Evolutionary conservation across 2,797 vertebrate genomes (phyloP).

Genomic region (Megaceryle alcyon): DNA sequence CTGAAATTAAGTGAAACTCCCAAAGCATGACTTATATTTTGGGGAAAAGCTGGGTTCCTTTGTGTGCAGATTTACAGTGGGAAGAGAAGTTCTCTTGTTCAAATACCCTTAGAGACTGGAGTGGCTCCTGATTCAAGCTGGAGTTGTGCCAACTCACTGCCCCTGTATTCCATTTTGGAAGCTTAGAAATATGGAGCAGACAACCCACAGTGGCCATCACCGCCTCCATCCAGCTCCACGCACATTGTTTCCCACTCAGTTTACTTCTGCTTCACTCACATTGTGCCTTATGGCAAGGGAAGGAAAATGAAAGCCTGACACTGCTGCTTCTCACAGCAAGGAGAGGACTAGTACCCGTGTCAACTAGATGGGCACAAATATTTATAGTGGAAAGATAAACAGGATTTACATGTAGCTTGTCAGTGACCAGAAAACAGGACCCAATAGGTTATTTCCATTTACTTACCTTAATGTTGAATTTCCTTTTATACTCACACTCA

Average conservation of each 20-base stretch:
- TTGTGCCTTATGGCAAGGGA: background rate
- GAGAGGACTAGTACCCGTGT: background rate
- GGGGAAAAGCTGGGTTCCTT: background rate
- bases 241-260: background rate
- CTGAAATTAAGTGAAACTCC: background rate
- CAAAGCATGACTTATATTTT: accelerated
- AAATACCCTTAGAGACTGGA: background rate
- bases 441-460: background rate
- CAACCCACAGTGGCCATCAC: background rate
- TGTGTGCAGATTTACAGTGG: background rate
- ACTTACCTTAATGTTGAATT: background rate
- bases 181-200: background rate
- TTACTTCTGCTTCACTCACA: background rate
- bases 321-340: background rate
- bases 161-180: background rate
- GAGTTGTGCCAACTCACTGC: background rate
- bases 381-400: background rate
- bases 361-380: background rate
- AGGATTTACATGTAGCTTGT: background rate
- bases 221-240: background rate
- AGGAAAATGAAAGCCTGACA: background rate
- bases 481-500: background rate
- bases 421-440: background rate
- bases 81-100: background rate
- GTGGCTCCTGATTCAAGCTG: background rate